phyloP scores from a whole-genome alignment of 2,113 vertebrate species.

The Sander vitreus region DNA sequence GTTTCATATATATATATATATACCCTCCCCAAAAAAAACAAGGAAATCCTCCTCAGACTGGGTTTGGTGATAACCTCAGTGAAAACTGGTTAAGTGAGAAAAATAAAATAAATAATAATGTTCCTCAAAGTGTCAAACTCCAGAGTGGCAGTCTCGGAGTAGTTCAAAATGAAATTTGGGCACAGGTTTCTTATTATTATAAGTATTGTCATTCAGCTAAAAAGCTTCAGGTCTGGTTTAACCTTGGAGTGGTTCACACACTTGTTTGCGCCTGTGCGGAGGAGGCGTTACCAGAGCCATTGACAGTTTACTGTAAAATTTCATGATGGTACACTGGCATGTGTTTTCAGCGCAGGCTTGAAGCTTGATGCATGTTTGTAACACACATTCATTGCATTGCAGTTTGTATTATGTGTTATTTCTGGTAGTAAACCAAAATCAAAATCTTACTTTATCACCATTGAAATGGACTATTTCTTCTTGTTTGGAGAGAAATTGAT shows the following conservation, averaged over 20 bases:
- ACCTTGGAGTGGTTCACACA: neutral
- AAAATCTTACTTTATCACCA: neutral
- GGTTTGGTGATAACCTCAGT: conserved; percentile 5
- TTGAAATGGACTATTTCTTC: conserved; percentile 20
- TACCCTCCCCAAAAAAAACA: neutral
- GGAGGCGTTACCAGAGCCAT: conserved; percentile 31
- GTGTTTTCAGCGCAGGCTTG: neutral
- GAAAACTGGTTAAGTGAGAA: neutral
- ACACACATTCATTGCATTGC: conserved; percentile 4
- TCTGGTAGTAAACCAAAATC: conserved; percentile 41
- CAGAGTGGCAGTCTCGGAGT: conserved; percentile 8
- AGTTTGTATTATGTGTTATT: conserved; percentile 24
- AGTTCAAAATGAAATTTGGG: conserved; percentile 4
- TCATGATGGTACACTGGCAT: conserved; percentile 18
- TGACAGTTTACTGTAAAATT: conserved; percentile 36
- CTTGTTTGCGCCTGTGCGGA: neutral
- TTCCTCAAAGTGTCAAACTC: conserved; percentile 29
- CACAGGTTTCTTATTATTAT: neutral
- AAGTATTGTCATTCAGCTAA: neutral
- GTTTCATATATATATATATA: conserved; percentile 7
- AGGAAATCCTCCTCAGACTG: conserved; percentile 11
- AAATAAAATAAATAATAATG: neutral
- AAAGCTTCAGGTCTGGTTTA: conserved; percentile 25
- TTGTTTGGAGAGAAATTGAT: conserved; percentile 19
- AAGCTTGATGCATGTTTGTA: conserved; percentile 30